Evolutionary conservation across 2,113 vertebrate species (phyloP).

Genomic region (Nothoprocta perdicaria): DNA sequence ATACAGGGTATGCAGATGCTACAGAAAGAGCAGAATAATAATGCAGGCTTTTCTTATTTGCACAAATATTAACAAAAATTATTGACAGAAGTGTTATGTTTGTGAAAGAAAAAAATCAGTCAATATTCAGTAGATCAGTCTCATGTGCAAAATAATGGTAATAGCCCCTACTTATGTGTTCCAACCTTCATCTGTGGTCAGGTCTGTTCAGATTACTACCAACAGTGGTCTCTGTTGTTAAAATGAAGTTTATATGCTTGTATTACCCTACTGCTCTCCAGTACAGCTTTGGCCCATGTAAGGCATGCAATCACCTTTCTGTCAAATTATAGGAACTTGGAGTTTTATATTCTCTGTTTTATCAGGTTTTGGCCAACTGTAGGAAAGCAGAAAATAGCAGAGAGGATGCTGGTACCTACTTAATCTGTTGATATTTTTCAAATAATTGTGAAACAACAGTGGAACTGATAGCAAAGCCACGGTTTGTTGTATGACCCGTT

Average conservation of each 20-base stretch:
- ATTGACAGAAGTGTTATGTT: neutral
- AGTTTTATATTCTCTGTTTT: neutral
- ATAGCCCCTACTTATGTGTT: neutral
- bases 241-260: accelerated
- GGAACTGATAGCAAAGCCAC: accelerated
- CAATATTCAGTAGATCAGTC: neutral
- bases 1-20: neutral
- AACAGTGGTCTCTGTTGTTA: accelerated
- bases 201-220: neutral
- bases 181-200: neutral
- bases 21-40: neutral
- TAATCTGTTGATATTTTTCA: neutral
- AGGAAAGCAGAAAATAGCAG: neutral
- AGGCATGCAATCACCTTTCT: neutral
- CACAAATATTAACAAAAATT: neutral
- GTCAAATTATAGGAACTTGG: neutral
- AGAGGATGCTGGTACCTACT: neutral
- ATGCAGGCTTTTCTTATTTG: neutral
- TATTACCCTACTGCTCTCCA: accelerated
- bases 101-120: neutral
- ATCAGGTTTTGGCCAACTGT: neutral
- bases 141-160: neutral
- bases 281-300: neutral
- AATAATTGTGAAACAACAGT: neutral
- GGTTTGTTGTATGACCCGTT: neutral